Percentiles rank a stretch among this genome's conserved stretches.
These are phyloP conservation scores for Tyto alba DNA, from an alignment of 2,113 vertebrate genomes.

Conservation along the genomic window DNA sequence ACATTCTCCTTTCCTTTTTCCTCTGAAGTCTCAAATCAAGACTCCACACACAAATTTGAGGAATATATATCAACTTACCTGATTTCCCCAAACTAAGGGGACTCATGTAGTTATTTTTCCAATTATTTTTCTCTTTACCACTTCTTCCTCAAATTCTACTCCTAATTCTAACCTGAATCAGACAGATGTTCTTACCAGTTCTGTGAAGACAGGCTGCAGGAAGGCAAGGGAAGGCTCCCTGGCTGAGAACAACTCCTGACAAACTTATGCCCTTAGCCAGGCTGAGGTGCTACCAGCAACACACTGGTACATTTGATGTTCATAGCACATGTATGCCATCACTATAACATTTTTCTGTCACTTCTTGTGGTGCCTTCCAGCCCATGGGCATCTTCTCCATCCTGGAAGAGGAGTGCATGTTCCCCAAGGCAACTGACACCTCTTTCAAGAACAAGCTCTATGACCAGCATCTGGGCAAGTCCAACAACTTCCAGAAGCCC, in stretches of 20 bases:
- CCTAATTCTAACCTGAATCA: neutral
- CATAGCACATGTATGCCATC: neutral
- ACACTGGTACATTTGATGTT: neutral
- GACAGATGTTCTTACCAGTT: neutral
- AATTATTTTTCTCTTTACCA: neutral
- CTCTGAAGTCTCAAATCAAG: neutral
- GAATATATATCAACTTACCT: accelerated
- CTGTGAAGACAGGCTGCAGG: neutral
- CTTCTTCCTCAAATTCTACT: neutral
- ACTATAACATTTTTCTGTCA: neutral
- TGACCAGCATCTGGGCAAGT: constrained; percentile 87
- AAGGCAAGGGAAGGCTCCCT: neutral
- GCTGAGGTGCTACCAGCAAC: neutral
- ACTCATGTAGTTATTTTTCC: neutral
- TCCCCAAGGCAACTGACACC: constrained; percentile 81
- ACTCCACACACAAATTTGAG: neutral
- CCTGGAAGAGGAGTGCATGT: constrained; percentile 83
- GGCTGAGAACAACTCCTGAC: neutral
- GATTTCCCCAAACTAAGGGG: neutral
- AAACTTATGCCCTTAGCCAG: neutral
- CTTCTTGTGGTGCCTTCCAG: constrained; percentile 51
- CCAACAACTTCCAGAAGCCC: constrained; percentile 84
- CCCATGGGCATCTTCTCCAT: constrained; percentile 84
- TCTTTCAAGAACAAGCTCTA: constrained; percentile 81
- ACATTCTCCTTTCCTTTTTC: neutral